These are phyloP conservation scores for Nothocercus nigrocapillus DNA, from an alignment of 2,113 vertebrate species.

Conservation along the genomic window DNA sequence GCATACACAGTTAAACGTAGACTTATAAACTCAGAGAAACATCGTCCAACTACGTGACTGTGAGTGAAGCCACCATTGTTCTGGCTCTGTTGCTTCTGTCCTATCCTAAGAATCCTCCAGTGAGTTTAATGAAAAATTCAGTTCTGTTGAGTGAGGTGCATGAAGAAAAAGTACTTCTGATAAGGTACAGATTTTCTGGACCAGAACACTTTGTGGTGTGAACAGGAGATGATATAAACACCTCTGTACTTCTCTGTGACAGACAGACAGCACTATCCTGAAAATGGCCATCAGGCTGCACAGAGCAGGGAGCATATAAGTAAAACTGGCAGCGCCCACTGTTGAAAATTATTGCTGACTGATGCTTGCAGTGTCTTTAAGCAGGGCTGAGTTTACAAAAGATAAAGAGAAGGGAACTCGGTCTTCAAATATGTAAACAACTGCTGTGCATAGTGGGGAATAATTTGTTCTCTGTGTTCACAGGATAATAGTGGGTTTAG, in stretches of 20 bases:
- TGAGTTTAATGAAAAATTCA: neutral
- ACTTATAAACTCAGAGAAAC: neutral
- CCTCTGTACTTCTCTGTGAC: neutral
- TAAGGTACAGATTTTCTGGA: neutral
- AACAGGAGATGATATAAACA: neutral
- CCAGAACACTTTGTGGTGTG: neutral
- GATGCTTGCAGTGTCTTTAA: neutral
- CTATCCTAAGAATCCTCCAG: neutral
- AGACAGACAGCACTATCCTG: neutral
- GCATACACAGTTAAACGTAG: neutral
- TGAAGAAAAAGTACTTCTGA: neutral
- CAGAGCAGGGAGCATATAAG: neutral
- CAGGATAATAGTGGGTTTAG: neutral
- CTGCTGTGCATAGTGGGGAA: neutral
- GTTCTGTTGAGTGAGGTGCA: neutral
- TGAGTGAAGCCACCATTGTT: neutral
- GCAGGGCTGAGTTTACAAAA: neutral
- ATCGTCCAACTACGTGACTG: neutral
- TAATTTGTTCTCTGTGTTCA: neutral
- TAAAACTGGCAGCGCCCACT: neutral
- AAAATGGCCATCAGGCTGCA: neutral
- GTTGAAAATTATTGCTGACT: neutral
- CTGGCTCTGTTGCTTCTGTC: neutral
- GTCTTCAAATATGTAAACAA: neutral
- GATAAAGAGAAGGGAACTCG: fast-evolving